These are phyloP conservation scores for Tyto alba DNA, from an alignment of 2,113 vertebrate species.

Conservation along the genomic window DNA sequence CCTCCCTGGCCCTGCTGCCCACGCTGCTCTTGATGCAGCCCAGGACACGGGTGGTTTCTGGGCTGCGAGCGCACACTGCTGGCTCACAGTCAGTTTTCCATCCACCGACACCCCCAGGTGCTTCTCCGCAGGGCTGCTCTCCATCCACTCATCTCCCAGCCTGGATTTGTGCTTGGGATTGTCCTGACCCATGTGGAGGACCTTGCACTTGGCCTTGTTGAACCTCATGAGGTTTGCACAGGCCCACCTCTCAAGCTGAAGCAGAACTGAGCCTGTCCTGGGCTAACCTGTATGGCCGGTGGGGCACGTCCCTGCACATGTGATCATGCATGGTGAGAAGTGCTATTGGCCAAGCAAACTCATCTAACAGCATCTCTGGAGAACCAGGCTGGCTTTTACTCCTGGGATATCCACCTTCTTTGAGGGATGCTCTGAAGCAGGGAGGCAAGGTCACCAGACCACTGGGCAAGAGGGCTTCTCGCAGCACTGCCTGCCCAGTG, in stretches of 20 bases:
- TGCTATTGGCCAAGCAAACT: background rate
- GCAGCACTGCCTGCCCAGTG: background rate
- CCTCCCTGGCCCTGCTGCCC: too few species aligned
- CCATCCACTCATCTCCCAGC: too few species aligned
- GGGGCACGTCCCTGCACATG: background rate
- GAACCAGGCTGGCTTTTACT: background rate
- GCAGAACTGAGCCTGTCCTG: background rate
- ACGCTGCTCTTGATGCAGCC: too few species aligned
- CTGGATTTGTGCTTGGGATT: too few species aligned
- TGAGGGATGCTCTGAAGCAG: background rate
- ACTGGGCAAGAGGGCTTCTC: background rate
- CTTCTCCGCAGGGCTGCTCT: too few species aligned
- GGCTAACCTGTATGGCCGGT: accelerated
- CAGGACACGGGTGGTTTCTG: too few species aligned
- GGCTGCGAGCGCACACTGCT: too few species aligned
- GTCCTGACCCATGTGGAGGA: too few species aligned
- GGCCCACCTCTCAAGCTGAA: background rate
- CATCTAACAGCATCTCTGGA: background rate
- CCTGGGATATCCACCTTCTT: background rate
- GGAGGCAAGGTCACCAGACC: background rate
- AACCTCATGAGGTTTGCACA: too few species aligned
- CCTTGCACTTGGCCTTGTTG: too few species aligned
- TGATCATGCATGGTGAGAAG: background rate
- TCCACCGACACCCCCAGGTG: too few species aligned
- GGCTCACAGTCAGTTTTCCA: too few species aligned